Evolutionary conservation across 2,797 vertebrate genomes (phyloP).

Genomic region (Poliocrania exsul): DNA sequence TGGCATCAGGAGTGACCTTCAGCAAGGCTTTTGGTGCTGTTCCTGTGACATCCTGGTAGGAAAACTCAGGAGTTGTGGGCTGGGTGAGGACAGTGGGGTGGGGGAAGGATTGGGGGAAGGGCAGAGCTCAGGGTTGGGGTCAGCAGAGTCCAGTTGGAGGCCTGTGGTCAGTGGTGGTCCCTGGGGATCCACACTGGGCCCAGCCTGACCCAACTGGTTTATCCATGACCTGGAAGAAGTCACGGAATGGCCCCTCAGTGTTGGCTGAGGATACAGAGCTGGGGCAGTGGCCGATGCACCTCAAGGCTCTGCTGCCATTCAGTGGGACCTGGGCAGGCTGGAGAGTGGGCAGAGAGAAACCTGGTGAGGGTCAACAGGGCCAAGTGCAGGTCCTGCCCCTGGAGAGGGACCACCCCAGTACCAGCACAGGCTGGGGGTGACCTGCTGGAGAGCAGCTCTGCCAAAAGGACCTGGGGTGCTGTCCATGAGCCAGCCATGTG

Average conservation of each 20-base stretch:
- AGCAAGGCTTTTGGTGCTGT: background rate
- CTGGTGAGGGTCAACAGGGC: background rate
- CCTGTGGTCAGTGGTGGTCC: background rate
- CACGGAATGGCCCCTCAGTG: background rate
- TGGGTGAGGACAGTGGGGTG: background rate
- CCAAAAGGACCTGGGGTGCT: background rate
- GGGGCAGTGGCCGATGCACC: background rate
- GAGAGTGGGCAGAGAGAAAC: background rate
- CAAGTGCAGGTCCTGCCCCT: background rate
- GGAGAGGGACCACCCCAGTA: background rate
- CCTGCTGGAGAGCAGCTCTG: background rate
- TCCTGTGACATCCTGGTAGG: fast-evolving
- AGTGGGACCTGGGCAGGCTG: background rate
- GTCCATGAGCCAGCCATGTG: background rate
- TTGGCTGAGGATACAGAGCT: background rate
- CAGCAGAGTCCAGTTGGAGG: background rate
- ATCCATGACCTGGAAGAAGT: background rate
- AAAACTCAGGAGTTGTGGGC: background rate
- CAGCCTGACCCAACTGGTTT: background rate
- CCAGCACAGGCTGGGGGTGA: background rate
- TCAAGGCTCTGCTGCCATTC: background rate
- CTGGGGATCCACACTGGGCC: fast-evolving
- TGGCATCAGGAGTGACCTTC: background rate
- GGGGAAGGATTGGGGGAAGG: background rate
- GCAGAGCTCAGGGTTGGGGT: background rate